Evolutionary conservation across 1,140 invertebrate genomes (phyloP).

Genomic region (Drosophila seguyi): DNA sequence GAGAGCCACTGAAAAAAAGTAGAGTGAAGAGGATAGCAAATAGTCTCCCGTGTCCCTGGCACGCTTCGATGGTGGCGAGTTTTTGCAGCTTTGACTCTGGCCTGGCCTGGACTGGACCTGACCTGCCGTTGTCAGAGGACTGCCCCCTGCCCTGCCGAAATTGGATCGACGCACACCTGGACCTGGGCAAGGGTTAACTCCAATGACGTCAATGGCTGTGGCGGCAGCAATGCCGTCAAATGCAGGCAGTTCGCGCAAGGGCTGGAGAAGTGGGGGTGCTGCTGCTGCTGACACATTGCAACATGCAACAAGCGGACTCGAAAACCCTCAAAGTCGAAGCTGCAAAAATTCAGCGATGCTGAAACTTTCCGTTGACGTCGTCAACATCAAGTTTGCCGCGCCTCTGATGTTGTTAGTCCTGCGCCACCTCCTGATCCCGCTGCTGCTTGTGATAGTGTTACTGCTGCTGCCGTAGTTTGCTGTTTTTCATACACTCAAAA

Average conservation of each 20-base stretch:
- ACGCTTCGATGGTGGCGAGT: conserved; percentile 54
- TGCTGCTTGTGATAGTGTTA: conserved; percentile 5
- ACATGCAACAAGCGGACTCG: conserved; percentile 68
- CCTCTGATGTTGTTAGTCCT: conserved; percentile 8
- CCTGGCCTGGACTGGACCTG: conserved; percentile 1
- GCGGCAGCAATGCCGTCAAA: conserved; percentile 39
- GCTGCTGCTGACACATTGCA: conserved; percentile 67
- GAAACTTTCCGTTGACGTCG: conserved; percentile 65
- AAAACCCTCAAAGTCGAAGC: conserved; percentile 54
- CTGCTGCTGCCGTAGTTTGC: conserved; percentile 11
- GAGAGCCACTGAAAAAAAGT: background rate
- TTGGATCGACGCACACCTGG: conserved; percentile 5
- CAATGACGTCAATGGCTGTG: conserved; percentile 70
- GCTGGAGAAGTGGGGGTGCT: conserved; percentile 22
- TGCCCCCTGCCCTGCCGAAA: background rate
- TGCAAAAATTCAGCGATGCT: conserved; percentile 69
- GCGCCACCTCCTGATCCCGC: background rate
- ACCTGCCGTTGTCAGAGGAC: conserved; percentile 22
- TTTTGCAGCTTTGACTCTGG: conserved; percentile 38
- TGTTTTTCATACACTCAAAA: background rate
- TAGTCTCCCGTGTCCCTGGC: conserved; percentile 46
- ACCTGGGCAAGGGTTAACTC: conserved; percentile 58
- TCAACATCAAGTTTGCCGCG: conserved; percentile 43
- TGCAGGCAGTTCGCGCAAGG: conserved; percentile 9
- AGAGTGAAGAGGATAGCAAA: background rate